Conservation (phyloP, 2,113 vertebrate species). For the Arizona elegans region DNA sequence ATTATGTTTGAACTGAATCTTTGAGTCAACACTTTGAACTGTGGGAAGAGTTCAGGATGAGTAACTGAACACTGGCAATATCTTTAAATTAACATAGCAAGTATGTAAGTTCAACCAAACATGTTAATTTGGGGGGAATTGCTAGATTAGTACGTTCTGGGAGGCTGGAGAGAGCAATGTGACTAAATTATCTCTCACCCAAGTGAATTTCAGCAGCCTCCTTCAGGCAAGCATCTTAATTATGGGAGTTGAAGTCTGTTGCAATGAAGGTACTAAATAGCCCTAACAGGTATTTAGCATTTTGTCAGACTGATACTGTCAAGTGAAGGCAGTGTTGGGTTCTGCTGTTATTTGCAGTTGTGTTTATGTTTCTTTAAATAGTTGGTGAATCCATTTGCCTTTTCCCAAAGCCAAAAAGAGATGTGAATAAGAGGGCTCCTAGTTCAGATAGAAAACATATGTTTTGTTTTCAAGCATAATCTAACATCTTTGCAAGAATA, state of each 20-base stretch:
- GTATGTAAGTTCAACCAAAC: not conserved
- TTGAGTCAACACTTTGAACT: not conserved
- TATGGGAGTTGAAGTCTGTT: slow-evolving; percentile 26
- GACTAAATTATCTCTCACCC: slow-evolving; percentile 17
- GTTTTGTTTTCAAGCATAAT: not conserved
- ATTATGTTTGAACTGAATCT: not conserved
- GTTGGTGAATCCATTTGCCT: not conserved
- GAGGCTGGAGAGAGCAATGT: not conserved
- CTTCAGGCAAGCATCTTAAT: not conserved
- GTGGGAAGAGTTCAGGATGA: not conserved
- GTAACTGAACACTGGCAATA: not conserved
- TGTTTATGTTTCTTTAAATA: rapidly evolving
- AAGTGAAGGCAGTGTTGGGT: not conserved
- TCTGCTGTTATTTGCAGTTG: slow-evolving; percentile 12
- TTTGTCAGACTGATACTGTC: slow-evolving; percentile 26
- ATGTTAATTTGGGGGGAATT: not conserved
- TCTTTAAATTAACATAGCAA: not conserved
- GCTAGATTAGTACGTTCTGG: not conserved
- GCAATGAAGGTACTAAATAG: slow-evolving; percentile 30
- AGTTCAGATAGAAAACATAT: not conserved
- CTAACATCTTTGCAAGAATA: not conserved
- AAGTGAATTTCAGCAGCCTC: not conserved
- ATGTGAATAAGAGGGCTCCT: not conserved
- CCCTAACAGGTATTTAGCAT: not conserved
- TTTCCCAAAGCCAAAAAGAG: not conserved